These are phyloP conservation scores for Drosophila macrospina DNA, from an alignment of 2,888 invertebrate genomes.

Conservation along the genomic window DNA sequence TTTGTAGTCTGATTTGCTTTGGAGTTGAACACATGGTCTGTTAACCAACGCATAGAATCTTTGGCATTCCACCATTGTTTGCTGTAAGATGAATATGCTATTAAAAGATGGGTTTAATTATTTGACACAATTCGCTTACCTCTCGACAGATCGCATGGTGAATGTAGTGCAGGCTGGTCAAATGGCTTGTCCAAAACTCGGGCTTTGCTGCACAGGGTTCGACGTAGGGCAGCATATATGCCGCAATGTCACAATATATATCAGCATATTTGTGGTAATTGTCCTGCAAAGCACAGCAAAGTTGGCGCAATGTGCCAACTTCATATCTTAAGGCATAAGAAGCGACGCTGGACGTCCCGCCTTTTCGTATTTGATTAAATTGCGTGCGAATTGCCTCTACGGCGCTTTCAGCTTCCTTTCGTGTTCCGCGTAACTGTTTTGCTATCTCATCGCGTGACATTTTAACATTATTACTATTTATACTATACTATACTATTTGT, in stretches of 20 bases:
- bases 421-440: constrained; percentile 53
- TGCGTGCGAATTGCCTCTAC: constrained; percentile 24
- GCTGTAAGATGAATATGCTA: constrained; percentile 37
- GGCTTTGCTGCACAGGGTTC: constrained; percentile 47
- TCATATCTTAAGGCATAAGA: constrained; percentile 55
- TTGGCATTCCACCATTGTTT: constrained; percentile 48
- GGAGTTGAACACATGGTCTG: constrained; percentile 54
- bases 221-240: constrained; percentile 56
- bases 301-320: constrained; percentile 48
- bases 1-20: constrained; percentile 59
- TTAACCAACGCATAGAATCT: constrained; percentile 60
- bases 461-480: constrained; percentile 21
- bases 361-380: constrained; percentile 41
- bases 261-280: constrained; percentile 59
- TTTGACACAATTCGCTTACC: constrained; percentile 41
- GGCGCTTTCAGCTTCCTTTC: constrained; percentile 42
- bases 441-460: constrained; percentile 57
- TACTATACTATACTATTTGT: no score
- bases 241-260: constrained; percentile 69
- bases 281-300: constrained; percentile 62
- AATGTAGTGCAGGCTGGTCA: constrained; percentile 70
- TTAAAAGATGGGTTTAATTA: neutral
- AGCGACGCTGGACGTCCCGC: constrained; percentile 49
- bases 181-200: constrained; percentile 65
- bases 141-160: constrained; percentile 61